phyloP scores from a whole-genome alignment of 2,888 invertebrate genomes.

The Dolomedes plantarius region DNA sequence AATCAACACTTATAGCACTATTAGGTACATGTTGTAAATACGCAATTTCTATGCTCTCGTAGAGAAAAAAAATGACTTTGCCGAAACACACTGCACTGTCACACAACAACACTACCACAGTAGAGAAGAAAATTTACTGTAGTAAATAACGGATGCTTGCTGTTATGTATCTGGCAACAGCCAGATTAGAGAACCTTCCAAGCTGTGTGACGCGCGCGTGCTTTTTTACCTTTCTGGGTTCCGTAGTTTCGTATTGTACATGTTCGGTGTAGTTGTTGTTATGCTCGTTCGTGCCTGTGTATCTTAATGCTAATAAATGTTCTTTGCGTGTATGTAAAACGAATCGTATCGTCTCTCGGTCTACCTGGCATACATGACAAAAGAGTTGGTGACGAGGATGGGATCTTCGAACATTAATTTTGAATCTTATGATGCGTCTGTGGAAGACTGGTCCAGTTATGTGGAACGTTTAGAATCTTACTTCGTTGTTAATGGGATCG shows the following conservation, averaged over 20 bases:
- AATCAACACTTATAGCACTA: no score
- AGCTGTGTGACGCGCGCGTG: constrained; percentile 32
- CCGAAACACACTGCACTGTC: no score
- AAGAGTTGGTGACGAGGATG: constrained; percentile 41
- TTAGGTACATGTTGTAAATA: no score
- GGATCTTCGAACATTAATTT: constrained; percentile 40
- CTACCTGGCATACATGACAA: constrained; percentile 51
- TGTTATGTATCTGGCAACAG: constrained; percentile 45
- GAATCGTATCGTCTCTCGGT: constrained; percentile 48
- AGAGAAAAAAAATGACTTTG: no score
- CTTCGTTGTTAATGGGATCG: constrained; percentile 39
- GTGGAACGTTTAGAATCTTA: constrained; percentile 39
- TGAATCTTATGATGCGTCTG: constrained; percentile 38
- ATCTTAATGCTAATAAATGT: constrained; percentile 34
- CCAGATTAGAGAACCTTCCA: constrained; percentile 37
- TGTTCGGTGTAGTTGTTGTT: constrained; percentile 35
- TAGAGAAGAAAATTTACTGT: no score
- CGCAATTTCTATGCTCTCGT: no score
- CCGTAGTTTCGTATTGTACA: constrained; percentile 35
- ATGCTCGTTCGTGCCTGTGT: constrained; percentile 37
- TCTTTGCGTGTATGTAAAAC: constrained; percentile 39
- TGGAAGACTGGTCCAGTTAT: constrained; percentile 34
- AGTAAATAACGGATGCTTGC: no score
- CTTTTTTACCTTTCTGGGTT: no score
- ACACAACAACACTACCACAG: no score